phyloP scores from a whole-genome alignment of 2,888 invertebrate genomes.

The Eueremaeus valkanovi region DNA sequence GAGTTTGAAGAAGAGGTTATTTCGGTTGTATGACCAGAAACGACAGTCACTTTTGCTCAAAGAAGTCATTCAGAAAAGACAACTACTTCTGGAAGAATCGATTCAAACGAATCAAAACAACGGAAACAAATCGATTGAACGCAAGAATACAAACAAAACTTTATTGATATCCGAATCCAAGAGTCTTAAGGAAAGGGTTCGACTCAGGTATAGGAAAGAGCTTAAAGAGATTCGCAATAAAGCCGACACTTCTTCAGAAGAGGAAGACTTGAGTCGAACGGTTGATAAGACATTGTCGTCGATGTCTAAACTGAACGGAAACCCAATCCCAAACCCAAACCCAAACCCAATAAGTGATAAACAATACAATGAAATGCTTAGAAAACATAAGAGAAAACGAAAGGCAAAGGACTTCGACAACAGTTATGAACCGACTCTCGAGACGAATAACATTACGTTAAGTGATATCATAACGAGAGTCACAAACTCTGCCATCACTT shows the following conservation, averaged over 20 bases:
- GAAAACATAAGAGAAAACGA: conserved; percentile 64
- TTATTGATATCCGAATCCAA: neutral
- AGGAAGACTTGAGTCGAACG: neutral
- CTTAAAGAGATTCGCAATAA: neutral
- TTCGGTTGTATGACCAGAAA: conserved; percentile 34
- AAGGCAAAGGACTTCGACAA: conserved; percentile 60
- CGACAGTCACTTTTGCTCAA: conserved; percentile 25
- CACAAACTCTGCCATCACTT: conserved; percentile 22
- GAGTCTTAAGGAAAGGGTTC: conserved; percentile 24
- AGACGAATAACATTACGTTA: conserved; percentile 50
- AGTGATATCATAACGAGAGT: conserved; percentile 48
- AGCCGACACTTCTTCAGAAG: neutral
- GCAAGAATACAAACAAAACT: neutral
- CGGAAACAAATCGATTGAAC: neutral
- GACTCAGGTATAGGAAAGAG: neutral
- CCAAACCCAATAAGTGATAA: conserved; percentile 60
- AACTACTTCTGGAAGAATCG: conserved; percentile 21
- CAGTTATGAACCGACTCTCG: conserved; percentile 1
- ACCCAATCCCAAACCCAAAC: no score
- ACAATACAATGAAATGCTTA: conserved; percentile 65
- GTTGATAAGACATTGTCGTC: conserved; percentile 45
- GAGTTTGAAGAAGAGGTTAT: conserved; percentile 22
- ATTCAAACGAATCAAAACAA: conserved; percentile 5
- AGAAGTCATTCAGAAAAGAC: conserved; percentile 29
- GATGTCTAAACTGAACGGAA: no score